Evolutionary conservation across 2,797 vertebrate species (phyloP).

Genomic region (Lagothrix lagotricha): DNA sequence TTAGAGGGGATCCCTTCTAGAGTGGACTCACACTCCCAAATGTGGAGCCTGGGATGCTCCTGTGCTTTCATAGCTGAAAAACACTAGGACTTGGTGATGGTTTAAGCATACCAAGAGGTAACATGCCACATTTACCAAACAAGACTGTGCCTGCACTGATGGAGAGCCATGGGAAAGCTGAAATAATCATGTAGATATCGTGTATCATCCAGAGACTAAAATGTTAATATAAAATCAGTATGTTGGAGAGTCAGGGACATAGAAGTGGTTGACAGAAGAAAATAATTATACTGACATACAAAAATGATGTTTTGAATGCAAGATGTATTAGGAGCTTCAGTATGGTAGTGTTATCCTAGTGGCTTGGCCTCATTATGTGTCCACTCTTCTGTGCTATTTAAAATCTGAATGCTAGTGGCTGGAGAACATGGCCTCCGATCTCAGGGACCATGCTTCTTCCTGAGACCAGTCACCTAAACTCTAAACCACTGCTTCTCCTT

Average conservation of each 20-base stretch:
- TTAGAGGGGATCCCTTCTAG: not conserved
- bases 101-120: not conserved
- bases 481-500: not conserved
- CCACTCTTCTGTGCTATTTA: not conserved
- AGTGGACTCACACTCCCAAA: not conserved
- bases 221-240: not conserved
- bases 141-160: not conserved
- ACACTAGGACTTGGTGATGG: not conserved
- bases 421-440: not conserved
- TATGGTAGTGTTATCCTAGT: not conserved
- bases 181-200: not conserved
- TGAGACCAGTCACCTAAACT: not conserved
- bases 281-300: not conserved
- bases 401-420: not conserved
- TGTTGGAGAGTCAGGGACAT: no score
- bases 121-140: no score
- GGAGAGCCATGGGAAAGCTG: no score
- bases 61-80: not conserved
- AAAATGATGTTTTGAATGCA: not conserved
- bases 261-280: not conserved
- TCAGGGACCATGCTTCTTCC: not conserved
- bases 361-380: no score
- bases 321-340: not conserved
- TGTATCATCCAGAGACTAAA: not conserved
- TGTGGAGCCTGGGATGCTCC: not conserved